Evolutionary conservation across 2,113 vertebrate species (phyloP).

Genomic region (Oncorhynchus kisutch): DNA sequence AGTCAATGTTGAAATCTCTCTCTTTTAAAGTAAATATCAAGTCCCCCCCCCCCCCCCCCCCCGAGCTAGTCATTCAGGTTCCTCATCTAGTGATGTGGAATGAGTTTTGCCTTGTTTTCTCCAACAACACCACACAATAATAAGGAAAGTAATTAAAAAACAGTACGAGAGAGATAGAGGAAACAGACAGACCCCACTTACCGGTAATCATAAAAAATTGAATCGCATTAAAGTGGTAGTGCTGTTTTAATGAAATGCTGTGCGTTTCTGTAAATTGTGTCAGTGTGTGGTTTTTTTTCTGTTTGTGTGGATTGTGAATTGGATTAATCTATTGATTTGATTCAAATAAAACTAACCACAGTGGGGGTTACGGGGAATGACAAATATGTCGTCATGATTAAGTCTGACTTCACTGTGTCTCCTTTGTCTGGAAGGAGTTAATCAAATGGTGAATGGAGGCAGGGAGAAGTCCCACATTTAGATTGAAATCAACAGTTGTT

Average conservation of each 20-base stretch:
- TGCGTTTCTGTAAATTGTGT: constrained; percentile 38
- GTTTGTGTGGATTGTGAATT: constrained; percentile 10
- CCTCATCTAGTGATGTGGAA: constrained; percentile 72
- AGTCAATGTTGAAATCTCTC: constrained; percentile 47
- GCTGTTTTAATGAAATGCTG: constrained; percentile 51
- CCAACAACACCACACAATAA: constrained; percentile 58
- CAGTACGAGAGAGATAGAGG: constrained; percentile 37
- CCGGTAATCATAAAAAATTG: constrained; percentile 55
- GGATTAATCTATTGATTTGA: constrained; percentile 46
- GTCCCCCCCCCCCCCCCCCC: constrained; percentile 60
- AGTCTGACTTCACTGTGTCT: constrained; percentile 7
- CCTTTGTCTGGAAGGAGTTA: constrained; percentile 32
- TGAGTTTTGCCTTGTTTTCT: constrained; percentile 78
- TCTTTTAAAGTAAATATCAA: constrained; percentile 25
- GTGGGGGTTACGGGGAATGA: constrained; percentile 22
- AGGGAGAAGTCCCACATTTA: constrained; percentile 53
- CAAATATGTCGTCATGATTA: constrained; percentile 34
- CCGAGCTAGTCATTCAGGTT: constrained; percentile 69
- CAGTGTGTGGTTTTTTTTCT: constrained; percentile 16
- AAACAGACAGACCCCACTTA: constrained; percentile 49
- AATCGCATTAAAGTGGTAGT: constrained; percentile 54
- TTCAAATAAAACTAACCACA: constrained; percentile 41
- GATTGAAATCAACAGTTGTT: constrained; percentile 68
- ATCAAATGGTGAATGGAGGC: not conserved
- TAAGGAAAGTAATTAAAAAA: constrained; percentile 78